Base-by-base conservation (phyloP, 2,888 invertebrate species). In the Cryptus armator region DNA sequence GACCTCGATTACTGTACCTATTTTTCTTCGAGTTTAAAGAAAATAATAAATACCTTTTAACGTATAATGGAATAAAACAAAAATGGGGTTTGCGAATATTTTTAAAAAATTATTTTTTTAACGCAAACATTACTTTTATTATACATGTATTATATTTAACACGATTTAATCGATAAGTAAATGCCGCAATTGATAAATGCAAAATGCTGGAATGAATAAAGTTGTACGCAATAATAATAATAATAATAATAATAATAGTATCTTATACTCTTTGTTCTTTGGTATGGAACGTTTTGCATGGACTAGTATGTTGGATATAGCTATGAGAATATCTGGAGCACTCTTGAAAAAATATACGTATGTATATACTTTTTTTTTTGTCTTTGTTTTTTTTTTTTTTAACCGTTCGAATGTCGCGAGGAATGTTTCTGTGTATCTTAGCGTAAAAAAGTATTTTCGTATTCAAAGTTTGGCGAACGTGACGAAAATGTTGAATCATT, bases 291-390 rank as follows among this genome's bases (percentile, higher is more conserved):
- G 77, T 68, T 76, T 78, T 48, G 10, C n/a, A 62, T 24, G 81
- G 66, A 80, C 66, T 80, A 71, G 43, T 66, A 67, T 76, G 44
- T 14, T 46, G 66, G 53, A 46, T 71, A 19, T 51, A 32, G 53
- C 46, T 62, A 74, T 68, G 37, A 66, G 16, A 59, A 79, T 70
- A 75, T 79, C 66, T 44, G 67, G 46, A 66, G 43, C 79, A 67
- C 46, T 82, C 79, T 85, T 85, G 84, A 56, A 85, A 85, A 85
- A 85, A 85, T 81, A 85, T 85, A 79, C 81, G 64, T 81, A 24
- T 74, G 68, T 44, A 53, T 64, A 74, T 72, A 75, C 70, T 44
- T 43, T 44, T 72, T 32, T 64, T 59, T 64, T 59, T 4, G 10
- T 56, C 19, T 46, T 64, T n/a, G 59, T 43, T 79, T 29, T 19